Percentiles rank a stretch among this genome's conserved stretches.
Evolutionary conservation across 2,797 vertebrate genomes (phyloP).

Genomic region (Ceyx erithaca): DNA sequence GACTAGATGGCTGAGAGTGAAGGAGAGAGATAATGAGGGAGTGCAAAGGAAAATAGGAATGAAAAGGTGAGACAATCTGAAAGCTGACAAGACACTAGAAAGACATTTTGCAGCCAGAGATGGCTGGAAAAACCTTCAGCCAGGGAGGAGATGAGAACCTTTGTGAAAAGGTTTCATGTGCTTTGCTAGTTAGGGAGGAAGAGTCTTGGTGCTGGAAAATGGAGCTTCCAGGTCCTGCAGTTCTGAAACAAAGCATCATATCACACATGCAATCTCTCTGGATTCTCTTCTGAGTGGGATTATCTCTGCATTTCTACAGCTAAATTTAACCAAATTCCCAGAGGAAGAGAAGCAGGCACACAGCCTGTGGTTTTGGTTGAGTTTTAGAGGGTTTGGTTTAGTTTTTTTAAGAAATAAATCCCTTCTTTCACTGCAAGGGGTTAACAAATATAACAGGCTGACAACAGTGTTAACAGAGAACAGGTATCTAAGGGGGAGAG

Average conservation of each 20-base stretch:
- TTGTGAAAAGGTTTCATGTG: conserved; percentile 14
- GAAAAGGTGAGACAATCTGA: conserved; percentile 58
- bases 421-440: not conserved
- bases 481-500: not conserved
- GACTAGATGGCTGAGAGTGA: conserved; percentile 49
- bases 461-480: not conserved
- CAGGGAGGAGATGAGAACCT: not conserved
- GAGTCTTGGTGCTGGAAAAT: not conserved
- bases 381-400: too few relatives aligned
- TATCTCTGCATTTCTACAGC: conserved; percentile 53
- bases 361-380: not conserved
- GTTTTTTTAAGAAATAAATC: not conserved
- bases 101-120: conserved; percentile 1
- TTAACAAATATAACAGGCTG: conserved; percentile 8
- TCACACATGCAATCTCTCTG: not conserved
- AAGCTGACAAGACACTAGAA: conserved; percentile 53
- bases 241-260: not conserved
- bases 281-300: conserved; percentile 35
- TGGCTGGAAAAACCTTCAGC: conserved; percentile 4
- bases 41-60: conserved; percentile 29
- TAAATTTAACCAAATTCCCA: conserved; percentile 57
- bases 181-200: not conserved
- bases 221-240: not conserved
- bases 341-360: conserved; percentile 35
- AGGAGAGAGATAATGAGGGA: conserved; percentile 54